Percentiles rank a stretch among this genome's conserved stretches.
Evolutionary conservation across 2,797 vertebrate species (phyloP).

Genomic region (Cyprinella venusta): DNA sequence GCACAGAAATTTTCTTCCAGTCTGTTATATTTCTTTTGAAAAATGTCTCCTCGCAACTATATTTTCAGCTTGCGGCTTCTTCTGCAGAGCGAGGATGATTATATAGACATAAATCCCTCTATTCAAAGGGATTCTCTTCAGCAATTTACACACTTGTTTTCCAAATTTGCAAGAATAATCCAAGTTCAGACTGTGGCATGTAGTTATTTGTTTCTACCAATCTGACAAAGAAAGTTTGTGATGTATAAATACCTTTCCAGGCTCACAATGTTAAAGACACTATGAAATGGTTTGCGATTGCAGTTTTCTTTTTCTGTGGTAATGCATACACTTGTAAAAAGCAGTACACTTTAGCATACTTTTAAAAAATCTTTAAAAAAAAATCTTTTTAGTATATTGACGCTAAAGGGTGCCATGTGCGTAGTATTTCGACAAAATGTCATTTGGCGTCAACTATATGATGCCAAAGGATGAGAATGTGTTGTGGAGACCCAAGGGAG

Average conservation of each 20-base stretch:
- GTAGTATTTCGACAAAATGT: too few species aligned
- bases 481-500: not conserved
- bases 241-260: not conserved
- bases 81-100: not conserved
- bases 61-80: conserved; percentile 5
- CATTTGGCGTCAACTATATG: too few species aligned
- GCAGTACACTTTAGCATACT: too few species aligned
- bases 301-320: not conserved
- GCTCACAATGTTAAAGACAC: not conserved
- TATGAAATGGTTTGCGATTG: not conserved
- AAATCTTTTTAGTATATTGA: too few species aligned
- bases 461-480: too few species aligned
- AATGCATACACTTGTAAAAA: not conserved
- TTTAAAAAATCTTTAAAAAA: too few species aligned
- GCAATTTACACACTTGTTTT: conserved; percentile 9
- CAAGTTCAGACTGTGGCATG: not conserved
- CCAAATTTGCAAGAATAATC: not conserved
- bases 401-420: too few species aligned
- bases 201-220: not conserved
- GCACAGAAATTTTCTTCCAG: not conserved
- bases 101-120: not conserved
- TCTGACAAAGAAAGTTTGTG: not conserved
- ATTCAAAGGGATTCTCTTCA: conserved; percentile 22
- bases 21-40: conserved; percentile 15
- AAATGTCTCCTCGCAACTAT: conserved; percentile 1